phyloP scores from a whole-genome alignment of 1,140 invertebrate species.

The Medauroidea extradentata region DNA sequence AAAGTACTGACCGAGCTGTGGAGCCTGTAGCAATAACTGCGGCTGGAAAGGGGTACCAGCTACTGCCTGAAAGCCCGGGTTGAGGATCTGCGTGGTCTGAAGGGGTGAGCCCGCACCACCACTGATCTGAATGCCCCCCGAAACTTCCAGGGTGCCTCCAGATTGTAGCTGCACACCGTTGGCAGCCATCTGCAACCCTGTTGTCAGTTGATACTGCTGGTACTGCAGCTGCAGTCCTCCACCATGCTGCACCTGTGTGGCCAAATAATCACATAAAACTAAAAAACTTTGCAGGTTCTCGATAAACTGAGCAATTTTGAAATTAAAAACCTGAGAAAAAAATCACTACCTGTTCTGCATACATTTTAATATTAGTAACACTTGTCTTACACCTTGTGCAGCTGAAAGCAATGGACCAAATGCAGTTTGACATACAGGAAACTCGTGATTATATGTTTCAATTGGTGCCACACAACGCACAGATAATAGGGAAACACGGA shows the following conservation, averaged over 20 bases:
- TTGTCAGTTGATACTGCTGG: constrained; percentile 18
- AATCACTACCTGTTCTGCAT: no score
- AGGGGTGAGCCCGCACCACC: neutral
- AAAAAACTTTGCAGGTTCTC: no score
- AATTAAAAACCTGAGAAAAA: no score
- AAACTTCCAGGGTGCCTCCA: constrained; percentile 9
- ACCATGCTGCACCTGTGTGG: constrained; percentile 14
- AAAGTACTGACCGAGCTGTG: constrained; percentile 38
- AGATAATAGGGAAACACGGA: no score
- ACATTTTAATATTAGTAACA: no score
- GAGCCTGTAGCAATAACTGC: constrained; percentile 38
- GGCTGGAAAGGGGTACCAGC: constrained; percentile 31
- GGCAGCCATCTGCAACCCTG: constrained; percentile 15
- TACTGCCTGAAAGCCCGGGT: constrained; percentile 5
- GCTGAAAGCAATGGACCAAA: no score
- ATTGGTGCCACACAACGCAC: no score
- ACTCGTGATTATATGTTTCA: no score
- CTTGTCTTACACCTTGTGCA: no score
- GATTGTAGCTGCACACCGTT: constrained; percentile 31
- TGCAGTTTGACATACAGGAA: no score
- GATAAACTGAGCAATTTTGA: no score
- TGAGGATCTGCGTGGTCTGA: constrained; percentile 10
- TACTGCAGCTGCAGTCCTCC: constrained; percentile 22
- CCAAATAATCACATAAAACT: no score
- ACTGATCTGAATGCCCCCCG: constrained; percentile 14